Conservation (phyloP, 2,113 vertebrate genomes). For the Zapus hudsonius region DNA sequence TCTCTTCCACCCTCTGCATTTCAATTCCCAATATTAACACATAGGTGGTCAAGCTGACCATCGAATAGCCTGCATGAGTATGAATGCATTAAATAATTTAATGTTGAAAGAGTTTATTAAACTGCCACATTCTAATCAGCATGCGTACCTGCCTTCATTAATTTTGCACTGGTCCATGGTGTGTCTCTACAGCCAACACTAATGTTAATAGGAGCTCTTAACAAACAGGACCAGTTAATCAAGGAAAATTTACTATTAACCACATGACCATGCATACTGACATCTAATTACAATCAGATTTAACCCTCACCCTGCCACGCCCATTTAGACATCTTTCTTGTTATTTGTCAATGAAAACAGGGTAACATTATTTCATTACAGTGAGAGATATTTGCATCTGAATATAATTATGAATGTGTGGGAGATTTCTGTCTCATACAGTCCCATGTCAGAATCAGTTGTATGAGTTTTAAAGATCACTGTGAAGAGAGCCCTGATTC, state of each 20-base stretch:
- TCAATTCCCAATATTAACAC: conserved; percentile 97
- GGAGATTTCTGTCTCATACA: conserved; percentile 44
- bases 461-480: conserved; percentile 64
- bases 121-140: conserved; percentile 95
- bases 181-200: conserved; percentile 88
- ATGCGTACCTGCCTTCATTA: conserved; percentile 93
- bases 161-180: conserved; percentile 93
- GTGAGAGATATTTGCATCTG: conserved; percentile 67
- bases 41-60: conserved; percentile 95
- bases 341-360: conserved; percentile 84
- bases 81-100: conserved; percentile 99
- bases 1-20: conserved; percentile 95
- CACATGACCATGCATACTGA: conserved; percentile 92
- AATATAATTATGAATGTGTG: conserved; percentile 55
- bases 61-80: conserved; percentile 95
- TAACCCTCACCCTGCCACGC: conserved; percentile 88
- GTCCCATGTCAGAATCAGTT: conserved; percentile 22
- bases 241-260: conserved; percentile 97
- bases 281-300: conserved; percentile 91
- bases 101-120: conserved; percentile 95
- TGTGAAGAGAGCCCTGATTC: conserved; percentile 22
- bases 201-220: conserved; percentile 96
- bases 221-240: conserved; percentile 99
- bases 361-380: conserved; percentile 77
- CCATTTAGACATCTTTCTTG: conserved; percentile 84